These are phyloP conservation scores for Seira musarum DNA, from an alignment of 2,888 invertebrate genomes.

Conservation along the genomic window DNA sequence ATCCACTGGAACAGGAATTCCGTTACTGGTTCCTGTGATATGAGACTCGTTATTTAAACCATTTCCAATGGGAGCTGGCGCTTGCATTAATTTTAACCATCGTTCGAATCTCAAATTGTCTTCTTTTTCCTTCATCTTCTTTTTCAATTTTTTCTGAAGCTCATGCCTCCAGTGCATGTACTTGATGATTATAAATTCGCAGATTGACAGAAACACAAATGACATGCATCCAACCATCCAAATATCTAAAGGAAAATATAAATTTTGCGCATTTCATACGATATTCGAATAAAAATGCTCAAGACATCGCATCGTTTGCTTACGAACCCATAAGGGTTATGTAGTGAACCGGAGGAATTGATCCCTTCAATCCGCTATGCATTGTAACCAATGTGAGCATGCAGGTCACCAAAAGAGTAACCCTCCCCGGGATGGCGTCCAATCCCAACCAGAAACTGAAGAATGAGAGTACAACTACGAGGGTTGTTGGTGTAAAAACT, in stretches of 20 bases:
- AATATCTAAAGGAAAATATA: constrained; percentile 64
- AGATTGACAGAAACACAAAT: constrained; percentile 87
- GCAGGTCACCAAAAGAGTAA: constrained; percentile 86
- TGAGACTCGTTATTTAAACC: too few species aligned
- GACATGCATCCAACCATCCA: constrained; percentile 94
- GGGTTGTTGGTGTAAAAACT: constrained; percentile 86
- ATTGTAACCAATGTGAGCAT: constrained; percentile 89
- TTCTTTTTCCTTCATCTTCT: constrained; percentile 24
- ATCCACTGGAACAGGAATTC: too few species aligned
- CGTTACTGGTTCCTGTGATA: too few species aligned
- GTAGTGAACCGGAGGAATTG: constrained; percentile 90
- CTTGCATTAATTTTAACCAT: too few species aligned
- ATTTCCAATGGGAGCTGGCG: too few species aligned
- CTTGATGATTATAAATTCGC: constrained; percentile 88
- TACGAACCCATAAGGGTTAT: too few species aligned
- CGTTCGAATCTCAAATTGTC: too few species aligned
- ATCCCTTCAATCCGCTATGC: constrained; percentile 86
- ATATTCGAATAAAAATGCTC: not conserved
- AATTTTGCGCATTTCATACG: not conserved
- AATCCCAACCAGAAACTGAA: constrained; percentile 90
- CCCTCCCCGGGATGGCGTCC: constrained; percentile 87
- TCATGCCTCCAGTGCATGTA: constrained; percentile 83
- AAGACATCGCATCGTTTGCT: too few species aligned
- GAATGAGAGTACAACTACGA: constrained; percentile 89
- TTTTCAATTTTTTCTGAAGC: too few species aligned